Base-by-base conservation (phyloP, 2,888 invertebrate genomes). In the Cerastis rubricosa region DNA sequence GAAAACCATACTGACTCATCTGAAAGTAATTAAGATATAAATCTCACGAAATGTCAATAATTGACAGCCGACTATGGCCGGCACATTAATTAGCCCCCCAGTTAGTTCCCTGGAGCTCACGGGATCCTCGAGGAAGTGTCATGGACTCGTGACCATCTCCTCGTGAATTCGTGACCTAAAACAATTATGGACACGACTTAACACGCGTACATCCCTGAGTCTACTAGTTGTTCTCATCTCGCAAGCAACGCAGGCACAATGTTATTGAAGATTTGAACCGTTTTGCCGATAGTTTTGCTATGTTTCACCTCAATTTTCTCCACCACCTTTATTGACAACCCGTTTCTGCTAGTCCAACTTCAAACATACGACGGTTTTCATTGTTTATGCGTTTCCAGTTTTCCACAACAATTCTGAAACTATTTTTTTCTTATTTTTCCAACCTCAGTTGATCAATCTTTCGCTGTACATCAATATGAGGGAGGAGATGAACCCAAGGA, bases 151-250 rank as follows among this genome's bases (percentile, higher is more conserved):
- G 80, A 76, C 76, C 59, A 76, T 3, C 45, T 69, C 29, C 19
- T 66, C 76, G 40, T 54, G 66, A 61, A 61, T 76, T 81, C 76
- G 80, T 80, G 81, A 80, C 54, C 69, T 81, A 11, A 69, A 80
- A 65, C 81, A 51, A 79, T 79, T 68, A 57, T 74, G 35, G 8
- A 22, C 65, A 51, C 72, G 57, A 78, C 65, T 40, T 49, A 71
- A 64, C 47, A 29, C n/a, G n/a, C 66, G 59, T 59, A 54, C 59
- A 40, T 40, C 47, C 14, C 14, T 45, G 22, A 22, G 22, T 40
- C 19, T 59, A 75, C 57, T 61, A 25, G 29, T 6, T 29, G 19
- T 70, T 61, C 35, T 72, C 51, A 14, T 59, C 29, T 66, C 51
- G 25, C 25, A 51, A 59, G 29, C 9, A 66, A 43, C 51, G 54